Conservation (phyloP, 1,140 invertebrate genomes). For the Drosophila watanabei region DNA sequence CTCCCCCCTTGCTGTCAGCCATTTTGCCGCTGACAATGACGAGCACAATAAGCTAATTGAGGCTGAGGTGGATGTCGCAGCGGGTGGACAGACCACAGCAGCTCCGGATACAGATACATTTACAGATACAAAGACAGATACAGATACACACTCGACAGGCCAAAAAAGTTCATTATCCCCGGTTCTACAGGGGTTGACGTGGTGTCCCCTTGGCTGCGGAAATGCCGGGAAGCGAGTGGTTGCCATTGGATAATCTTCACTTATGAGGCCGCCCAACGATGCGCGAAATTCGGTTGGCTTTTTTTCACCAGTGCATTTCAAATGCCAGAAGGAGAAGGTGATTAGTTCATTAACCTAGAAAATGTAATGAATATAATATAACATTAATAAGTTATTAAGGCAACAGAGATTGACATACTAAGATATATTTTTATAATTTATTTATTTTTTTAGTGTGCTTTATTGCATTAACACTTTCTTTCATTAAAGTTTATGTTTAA, state of each 20-base stretch:
- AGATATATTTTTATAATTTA: too few species aligned
- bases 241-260: slow-evolving; percentile 79
- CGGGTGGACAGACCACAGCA: slow-evolving; percentile 38
- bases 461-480: too few species aligned
- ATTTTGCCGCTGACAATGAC: slow-evolving; percentile 46
- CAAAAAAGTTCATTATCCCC: slow-evolving; percentile 43
- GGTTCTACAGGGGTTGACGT: slow-evolving; percentile 15
- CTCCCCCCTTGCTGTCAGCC: slow-evolving; percentile 33
- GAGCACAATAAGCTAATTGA: slow-evolving; percentile 52
- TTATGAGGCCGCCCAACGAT: slow-evolving; percentile 39
- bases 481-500: too few species aligned
- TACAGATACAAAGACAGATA: neutral
- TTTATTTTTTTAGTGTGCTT: too few species aligned
- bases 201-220: slow-evolving; percentile 12
- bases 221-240: slow-evolving; percentile 35
- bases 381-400: neutral
- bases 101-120: slow-evolving; percentile 1
- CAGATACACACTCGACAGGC: slow-evolving; percentile 7
- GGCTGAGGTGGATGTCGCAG: slow-evolving; percentile 48
- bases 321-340: slow-evolving; percentile 1
- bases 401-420: neutral
- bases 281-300: slow-evolving; percentile 30
- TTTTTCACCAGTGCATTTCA: neutral
- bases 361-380: neutral
- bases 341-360: neutral